Evolutionary conservation across 2,797 vertebrate species (phyloP).

Genomic region (Tenualosa ilisha): DNA sequence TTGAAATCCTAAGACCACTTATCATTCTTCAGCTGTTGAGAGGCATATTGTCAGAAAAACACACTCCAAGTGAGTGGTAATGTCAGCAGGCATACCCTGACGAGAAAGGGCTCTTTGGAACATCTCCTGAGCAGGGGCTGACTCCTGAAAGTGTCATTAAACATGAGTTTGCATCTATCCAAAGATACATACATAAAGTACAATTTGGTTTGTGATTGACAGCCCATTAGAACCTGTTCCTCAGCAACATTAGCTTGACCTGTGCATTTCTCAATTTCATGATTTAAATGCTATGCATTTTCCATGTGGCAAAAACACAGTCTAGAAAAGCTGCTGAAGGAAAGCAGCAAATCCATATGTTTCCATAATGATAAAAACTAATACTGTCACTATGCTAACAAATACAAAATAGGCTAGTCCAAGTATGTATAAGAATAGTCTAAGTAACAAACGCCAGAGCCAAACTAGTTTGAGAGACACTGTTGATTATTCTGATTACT

Average conservation of each 20-base stretch:
- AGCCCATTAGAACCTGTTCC: constrained; percentile 60
- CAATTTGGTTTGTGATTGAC: constrained; percentile 54
- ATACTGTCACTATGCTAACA: no score
- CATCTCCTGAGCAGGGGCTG: constrained; percentile 38
- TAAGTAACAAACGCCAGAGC: constrained; percentile 28
- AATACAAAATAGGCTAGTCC: not conserved
- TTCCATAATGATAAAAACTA: no score
- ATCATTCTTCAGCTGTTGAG: constrained; percentile 50
- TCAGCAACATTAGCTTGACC: constrained; percentile 56
- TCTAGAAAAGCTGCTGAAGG: no score
- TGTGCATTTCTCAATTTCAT: constrained; percentile 39
- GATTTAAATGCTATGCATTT: constrained; percentile 32
- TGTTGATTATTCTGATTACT: constrained; percentile 62
- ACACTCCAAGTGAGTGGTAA: constrained; percentile 38
- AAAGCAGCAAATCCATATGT: no score
- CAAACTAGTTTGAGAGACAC: constrained; percentile 37
- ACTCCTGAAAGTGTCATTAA: constrained; percentile 50
- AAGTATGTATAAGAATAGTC: not conserved
- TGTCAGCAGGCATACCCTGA: constrained; percentile 59
- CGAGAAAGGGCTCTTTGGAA: constrained; percentile 63
- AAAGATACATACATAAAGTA: constrained; percentile 62
- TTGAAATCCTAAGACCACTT: constrained; percentile 44
- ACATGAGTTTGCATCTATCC: constrained; percentile 51
- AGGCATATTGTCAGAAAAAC: constrained; percentile 68
- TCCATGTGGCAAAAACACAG: no score